phyloP scores from a whole-genome alignment of 2,888 invertebrate genomes.

The Lithophane ornitopus region DNA sequence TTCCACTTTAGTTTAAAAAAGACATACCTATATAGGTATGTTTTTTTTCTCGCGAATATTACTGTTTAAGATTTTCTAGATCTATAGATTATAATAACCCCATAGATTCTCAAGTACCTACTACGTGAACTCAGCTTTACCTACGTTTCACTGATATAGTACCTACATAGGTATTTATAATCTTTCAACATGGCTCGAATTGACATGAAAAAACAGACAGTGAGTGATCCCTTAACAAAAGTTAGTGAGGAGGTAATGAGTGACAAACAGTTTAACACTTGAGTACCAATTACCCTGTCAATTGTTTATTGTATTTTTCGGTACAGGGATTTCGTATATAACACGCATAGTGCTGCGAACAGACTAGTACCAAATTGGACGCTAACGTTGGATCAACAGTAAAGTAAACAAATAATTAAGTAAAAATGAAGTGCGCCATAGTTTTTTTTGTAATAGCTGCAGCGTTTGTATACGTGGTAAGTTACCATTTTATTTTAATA shows the following conservation, averaged over 20 bases:
- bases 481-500: constrained; percentile 19
- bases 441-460: constrained; percentile 43
- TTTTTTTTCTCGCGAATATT: too few relatives aligned
- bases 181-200: constrained; percentile 17
- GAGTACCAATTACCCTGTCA: constrained; percentile 29
- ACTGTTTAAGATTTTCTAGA: background rate
- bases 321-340: constrained; percentile 53
- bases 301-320: constrained; percentile 33
- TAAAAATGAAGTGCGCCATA: constrained; percentile 57
- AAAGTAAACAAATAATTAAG: background rate
- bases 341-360: background rate
- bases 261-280: constrained; percentile 36
- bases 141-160: background rate
- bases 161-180: background rate
- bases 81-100: background rate
- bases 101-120: background rate
- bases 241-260: constrained; percentile 21
- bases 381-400: constrained; percentile 5
- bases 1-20: too few relatives aligned
- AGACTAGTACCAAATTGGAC: constrained; percentile 36
- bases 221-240: constrained; percentile 49
- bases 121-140: constrained; percentile 28
- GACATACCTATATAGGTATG: too few relatives aligned
- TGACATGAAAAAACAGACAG: constrained; percentile 25
- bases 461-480: constrained; percentile 57